Conservation (phyloP, 2,797 vertebrate genomes). For the Aratinga solstitialis region DNA sequence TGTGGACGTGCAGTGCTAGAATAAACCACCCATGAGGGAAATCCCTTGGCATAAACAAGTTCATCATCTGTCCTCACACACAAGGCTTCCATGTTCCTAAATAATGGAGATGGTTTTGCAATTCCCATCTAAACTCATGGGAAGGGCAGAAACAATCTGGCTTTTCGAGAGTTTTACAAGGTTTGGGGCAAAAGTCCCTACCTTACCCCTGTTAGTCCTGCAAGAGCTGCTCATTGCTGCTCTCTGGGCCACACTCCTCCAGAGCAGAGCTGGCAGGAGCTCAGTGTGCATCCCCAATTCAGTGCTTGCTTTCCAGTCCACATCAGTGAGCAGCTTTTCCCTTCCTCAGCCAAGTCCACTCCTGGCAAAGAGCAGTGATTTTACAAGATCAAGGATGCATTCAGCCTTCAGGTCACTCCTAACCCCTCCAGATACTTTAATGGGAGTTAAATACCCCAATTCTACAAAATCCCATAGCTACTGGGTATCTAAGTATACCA, state of each 20-base stretch:
- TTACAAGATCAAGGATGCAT: background rate
- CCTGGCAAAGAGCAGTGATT: background rate
- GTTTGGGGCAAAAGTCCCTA: background rate
- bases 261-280: conserved; percentile 18
- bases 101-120: background rate
- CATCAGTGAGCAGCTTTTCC: background rate
- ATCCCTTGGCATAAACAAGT: background rate
- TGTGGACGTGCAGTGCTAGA: fast-evolving
- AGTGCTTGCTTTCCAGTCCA: background rate
- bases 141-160: background rate
- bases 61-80: background rate
- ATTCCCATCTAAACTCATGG: background rate
- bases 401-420: background rate
- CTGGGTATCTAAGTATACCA: background rate
- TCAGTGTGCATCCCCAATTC: conserved; percentile 2
- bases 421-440: background rate
- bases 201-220: background rate
- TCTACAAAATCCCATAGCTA: background rate
- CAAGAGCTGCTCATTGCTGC: background rate
- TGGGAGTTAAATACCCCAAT: background rate
- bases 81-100: background rate
- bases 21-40: background rate
- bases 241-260: conserved; percentile 1
- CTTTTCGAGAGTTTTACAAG: background rate
- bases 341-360: background rate